These are phyloP conservation scores for Diplolepis rosae DNA, from an alignment of 2,888 invertebrate species.

Conservation along the genomic window DNA sequence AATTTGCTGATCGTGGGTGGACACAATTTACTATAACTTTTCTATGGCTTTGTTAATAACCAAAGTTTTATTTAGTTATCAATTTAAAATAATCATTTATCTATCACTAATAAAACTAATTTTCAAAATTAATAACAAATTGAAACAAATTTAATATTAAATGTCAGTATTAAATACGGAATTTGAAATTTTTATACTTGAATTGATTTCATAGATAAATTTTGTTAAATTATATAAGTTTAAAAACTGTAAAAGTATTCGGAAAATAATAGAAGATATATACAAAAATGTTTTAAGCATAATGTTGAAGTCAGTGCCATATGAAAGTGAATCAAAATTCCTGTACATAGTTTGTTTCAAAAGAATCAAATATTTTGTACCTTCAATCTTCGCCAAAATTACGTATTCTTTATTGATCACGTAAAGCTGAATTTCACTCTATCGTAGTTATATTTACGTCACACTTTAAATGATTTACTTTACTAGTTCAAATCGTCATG, in stretches of 20 bases:
- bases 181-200: neutral
- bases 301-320: neutral
- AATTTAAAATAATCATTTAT: neutral
- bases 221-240: neutral
- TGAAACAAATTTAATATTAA: no score
- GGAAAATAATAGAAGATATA: neutral
- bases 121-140: neutral
- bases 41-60: neutral
- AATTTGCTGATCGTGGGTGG: slow-evolving; percentile 6
- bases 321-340: neutral
- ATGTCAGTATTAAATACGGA: no score
- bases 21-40: neutral
- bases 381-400: neutral
- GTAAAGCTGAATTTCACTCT: neutral
- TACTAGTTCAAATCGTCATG: neutral
- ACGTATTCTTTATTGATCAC: slow-evolving; percentile 3
- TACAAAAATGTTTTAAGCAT: neutral
- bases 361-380: neutral
- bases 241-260: neutral
- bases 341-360: neutral
- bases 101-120: neutral
- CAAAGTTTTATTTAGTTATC: neutral
- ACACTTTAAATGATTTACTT: slow-evolving; percentile 1
- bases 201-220: neutral
- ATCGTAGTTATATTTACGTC: neutral